Evolutionary conservation across 2,888 invertebrate genomes (phyloP).

Genomic region (Megaustenia siamemsis): DNA sequence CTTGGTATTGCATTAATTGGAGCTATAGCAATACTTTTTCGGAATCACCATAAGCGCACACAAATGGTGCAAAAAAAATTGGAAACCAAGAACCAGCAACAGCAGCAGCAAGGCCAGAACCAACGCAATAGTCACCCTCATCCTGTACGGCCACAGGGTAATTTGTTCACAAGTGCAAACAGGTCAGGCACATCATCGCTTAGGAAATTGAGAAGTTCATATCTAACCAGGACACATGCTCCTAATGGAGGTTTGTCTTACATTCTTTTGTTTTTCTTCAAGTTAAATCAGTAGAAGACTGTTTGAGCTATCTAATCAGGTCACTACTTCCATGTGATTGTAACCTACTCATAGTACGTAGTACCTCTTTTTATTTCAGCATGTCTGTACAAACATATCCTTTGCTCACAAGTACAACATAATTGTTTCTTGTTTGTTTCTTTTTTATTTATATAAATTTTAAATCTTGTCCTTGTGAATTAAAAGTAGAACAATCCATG

Average conservation of each 20-base stretch:
- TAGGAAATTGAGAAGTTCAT: constrained; percentile 41
- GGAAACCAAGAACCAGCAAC: constrained; percentile 56
- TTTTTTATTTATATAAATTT: no score
- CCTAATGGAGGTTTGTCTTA: constrained; percentile 55
- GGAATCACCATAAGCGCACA: constrained; percentile 62
- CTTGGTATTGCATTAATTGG: constrained; percentile 91
- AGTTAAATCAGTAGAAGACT: no score
- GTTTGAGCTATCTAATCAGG: no score
- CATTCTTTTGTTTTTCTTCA: neutral
- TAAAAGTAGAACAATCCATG: no score
- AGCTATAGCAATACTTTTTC: constrained; percentile 87
- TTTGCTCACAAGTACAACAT: no score
- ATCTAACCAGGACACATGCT: constrained; percentile 43
- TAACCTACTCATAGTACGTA: no score
- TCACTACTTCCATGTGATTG: no score
- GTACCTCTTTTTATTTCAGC: no score
- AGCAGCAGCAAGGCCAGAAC: constrained; percentile 45
- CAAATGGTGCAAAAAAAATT: constrained; percentile 59
- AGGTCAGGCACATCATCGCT: constrained; percentile 33
- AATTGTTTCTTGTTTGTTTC: no score
- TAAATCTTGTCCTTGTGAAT: no score
- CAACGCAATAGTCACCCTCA: constrained; percentile 31
- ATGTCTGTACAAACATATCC: no score
- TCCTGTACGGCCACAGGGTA: neutral
- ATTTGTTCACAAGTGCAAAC: constrained; percentile 17